Base-by-base conservation (phyloP, 2,113 vertebrate genomes). In the Athene cunicularia region DNA sequence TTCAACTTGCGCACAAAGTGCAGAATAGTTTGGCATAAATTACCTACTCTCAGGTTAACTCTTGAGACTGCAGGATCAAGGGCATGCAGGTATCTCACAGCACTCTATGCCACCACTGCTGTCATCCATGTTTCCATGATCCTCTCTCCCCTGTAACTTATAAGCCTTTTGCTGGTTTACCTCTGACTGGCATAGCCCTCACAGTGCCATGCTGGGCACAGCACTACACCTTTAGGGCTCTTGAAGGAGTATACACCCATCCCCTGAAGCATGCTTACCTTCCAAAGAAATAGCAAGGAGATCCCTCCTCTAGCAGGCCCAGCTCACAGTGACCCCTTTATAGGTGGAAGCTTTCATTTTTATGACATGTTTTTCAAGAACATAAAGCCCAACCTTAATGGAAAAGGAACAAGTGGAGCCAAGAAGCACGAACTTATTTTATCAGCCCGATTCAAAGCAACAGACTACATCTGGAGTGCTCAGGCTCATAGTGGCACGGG, bases 81-180 rank as follows among this genome's bases (percentile, higher is more conserved):
- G 60, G n/a, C 27, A 8, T 0, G 0, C 14, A 75, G 77, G 59
- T n/a, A 85, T 43, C 43, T 82, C 70, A 73, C 19, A 82, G n/a
- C 43, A 63, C 6, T 52, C 58, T 43, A 35, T 27, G 4, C 24
- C 3, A 15, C 24, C 1, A 0, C 56, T 33, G 23, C 9, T 80
- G 43, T 27, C 37, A 47, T 33, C 8, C 5, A 16, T 6, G 22
- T 64, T 91, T 59, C 64, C n/a, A 17, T 9, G 19, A 33, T 14
- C 27, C n/a, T 75, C 59, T 28, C 33, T 14, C 39, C 56, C 37
- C 37, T 20, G 1, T 62, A 52, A 63, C 35, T 72, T 72, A 80
- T 24, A 63, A 76, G 13, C 21, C 24, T 49, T 82, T 22, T 53
- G 35, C 9, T 62, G 19, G 5, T 73, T 88, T 80, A 35, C 21